Percentiles rank a stretch among this genome's conserved stretches.
Conservation (phyloP, 2,888 invertebrate species). For the Ptychoptera contaminata region DNA sequence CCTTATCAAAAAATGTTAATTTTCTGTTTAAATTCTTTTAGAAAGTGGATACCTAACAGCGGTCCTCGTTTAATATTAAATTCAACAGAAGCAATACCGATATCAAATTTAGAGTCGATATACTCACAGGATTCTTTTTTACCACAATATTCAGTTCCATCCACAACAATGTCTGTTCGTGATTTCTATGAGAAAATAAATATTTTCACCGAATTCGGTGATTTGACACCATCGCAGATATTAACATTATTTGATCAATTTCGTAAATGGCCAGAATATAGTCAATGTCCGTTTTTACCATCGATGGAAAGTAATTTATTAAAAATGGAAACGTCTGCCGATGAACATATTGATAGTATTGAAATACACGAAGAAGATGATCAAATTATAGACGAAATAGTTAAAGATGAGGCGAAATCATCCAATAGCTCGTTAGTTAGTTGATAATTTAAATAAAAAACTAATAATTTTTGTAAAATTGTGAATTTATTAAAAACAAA, state of each 20-base stretch:
- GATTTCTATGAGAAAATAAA: slow-evolving; percentile 38
- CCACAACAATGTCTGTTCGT: slow-evolving; percentile 18
- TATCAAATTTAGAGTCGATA: slow-evolving; percentile 10
- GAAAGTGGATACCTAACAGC: slow-evolving; percentile 58
- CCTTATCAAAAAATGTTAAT: background rate
- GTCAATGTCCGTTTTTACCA: slow-evolving; percentile 44
- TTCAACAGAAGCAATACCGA: slow-evolving; percentile 5
- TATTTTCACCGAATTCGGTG: slow-evolving; percentile 57
- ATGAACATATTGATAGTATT: slow-evolving; percentile 18
- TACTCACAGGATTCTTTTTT: slow-evolving; percentile 15
- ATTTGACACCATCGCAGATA: slow-evolving; percentile 45
- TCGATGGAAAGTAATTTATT: slow-evolving; percentile 46
- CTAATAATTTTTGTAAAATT: slow-evolving; percentile 1
- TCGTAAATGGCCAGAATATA: slow-evolving; percentile 44
- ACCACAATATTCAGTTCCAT: slow-evolving; percentile 19
- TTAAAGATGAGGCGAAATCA: background rate
- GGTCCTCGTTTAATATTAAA: slow-evolving; percentile 44
- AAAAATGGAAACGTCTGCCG: slow-evolving; percentile 30
- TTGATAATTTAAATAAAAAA: background rate
- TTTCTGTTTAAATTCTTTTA: slow-evolving; percentile 18
- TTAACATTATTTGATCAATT: slow-evolving; percentile 46
- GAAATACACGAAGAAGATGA: slow-evolving; percentile 23
- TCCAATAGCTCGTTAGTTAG: background rate
- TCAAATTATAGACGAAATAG: slow-evolving; percentile 1
- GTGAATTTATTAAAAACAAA: too few relatives aligned